Conservation (phyloP, 2,797 vertebrate species). For the Anisognathus igniventris region DNA sequence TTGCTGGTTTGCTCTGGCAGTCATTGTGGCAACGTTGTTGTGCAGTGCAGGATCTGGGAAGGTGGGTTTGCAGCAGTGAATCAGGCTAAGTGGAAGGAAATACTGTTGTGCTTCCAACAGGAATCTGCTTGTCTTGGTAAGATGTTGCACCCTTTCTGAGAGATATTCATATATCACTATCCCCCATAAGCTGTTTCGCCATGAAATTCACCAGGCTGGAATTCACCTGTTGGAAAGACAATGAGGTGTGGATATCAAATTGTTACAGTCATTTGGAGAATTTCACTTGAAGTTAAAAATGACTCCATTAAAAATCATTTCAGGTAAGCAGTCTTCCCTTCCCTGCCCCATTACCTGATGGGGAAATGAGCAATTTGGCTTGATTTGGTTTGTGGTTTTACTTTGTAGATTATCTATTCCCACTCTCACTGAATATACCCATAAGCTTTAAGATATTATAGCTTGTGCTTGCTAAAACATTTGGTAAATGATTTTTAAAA, state of each 20-base stretch:
- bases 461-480: not conserved
- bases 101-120: not conserved
- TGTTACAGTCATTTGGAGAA: not conserved
- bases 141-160: not conserved
- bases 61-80: not conserved
- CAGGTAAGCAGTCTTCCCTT: not conserved
- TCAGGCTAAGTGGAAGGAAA: not conserved
- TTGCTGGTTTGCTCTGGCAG: not conserved
- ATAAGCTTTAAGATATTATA: not conserved
- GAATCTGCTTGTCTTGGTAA: not conserved
- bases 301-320: not conserved
- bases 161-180: not conserved
- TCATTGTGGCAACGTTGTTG: fast-evolving
- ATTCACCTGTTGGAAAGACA: not conserved
- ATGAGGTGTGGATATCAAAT: not conserved
- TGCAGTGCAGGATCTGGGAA: not conserved
- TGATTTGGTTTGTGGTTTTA: not conserved
- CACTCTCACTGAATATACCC: not conserved
- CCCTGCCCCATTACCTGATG: not conserved
- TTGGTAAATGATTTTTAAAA: not conserved
- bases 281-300: not conserved
- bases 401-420: not conserved
- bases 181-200: not conserved
- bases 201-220: not conserved
- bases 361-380: not conserved